Percentiles rank a stretch among this genome's conserved stretches.
Evolutionary conservation across 2,797 vertebrate genomes (phyloP).

Genomic region (Remorina albescens): DNA sequence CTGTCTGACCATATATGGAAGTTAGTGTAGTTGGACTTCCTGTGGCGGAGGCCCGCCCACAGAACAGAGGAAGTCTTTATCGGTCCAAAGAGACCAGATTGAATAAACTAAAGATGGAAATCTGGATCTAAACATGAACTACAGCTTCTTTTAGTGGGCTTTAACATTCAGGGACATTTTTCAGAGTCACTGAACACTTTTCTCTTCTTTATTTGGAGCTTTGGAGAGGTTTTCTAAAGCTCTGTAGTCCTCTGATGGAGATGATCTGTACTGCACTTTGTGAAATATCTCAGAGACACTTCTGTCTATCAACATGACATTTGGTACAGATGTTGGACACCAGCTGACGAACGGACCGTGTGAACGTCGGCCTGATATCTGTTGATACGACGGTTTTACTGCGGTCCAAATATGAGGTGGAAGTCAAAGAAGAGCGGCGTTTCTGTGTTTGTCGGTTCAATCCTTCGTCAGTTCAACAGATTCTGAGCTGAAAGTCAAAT

Average conservation of each 20-base stretch:
- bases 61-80: background rate
- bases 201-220: background rate
- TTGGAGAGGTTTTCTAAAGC: conserved; percentile 13
- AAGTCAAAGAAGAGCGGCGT: background rate
- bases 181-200: background rate
- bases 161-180: background rate
- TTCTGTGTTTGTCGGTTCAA: background rate
- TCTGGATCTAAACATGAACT: background rate
- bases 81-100: background rate
- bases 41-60: background rate
- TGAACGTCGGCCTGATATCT: conserved; percentile 8
- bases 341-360: background rate
- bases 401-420: accelerated
- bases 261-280: conserved; percentile 22
- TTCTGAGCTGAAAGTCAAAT: background rate
- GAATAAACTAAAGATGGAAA: background rate
- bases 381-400: background rate
- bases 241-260: conserved; percentile 32
- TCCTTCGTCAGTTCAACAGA: accelerated
- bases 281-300: conserved; percentile 24
- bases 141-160: background rate
- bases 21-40: background rate
- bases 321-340: background rate
- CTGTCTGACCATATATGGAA: conserved; percentile 31
- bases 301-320: background rate